Base-by-base conservation (phyloP, 2,888 invertebrate species). In the Mesochorus sp. region DNA sequence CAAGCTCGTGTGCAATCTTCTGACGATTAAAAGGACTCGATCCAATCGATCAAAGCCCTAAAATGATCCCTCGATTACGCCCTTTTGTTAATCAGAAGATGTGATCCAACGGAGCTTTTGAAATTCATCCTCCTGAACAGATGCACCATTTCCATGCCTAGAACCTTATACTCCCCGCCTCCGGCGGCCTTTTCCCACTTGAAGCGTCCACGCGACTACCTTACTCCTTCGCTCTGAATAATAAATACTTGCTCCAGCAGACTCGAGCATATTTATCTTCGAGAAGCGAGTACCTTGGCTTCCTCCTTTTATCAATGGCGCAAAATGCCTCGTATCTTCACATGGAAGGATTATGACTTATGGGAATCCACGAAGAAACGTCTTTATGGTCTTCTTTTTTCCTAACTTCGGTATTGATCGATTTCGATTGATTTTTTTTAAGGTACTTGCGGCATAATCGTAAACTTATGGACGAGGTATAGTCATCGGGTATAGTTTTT, bases 121-220 rank as follows among this genome's bases (percentile, higher is more conserved):
- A n/a, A n/a, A n/a, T n/a, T n/a, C n/a, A n/a, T n/a, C n/a, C n/a
- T n/a, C n/a, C n/a, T n/a, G n/a, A n/a, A n/a, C 21, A 21, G 19
- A 37, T 26, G 42, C 14, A 12, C 0, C 6, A 6, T 14, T 28
- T 10, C 2, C 21, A n/a, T 8, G 24, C 31, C 28, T 51, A 62
- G 66, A 66, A 53, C 57, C 57, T 42, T 37, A 19, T 44, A 21
- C n/a, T 3, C n/a, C n/a, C n/a, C 59, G 64, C 76, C 76, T 4
- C 39, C 8, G 51, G 76, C 76, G 37, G 19, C 66, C 53, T 71
- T 76, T 76, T 59, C 61, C 67, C 42, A 51, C 1, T 10, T 61
- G 76, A 19, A 76, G 61, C 55, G 55, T 72, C 61, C 55, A 67
- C 67, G 61, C 67, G 53, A 77, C 67, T n/a, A n/a, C n/a, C n/a